A percentile compares a stretch with the other conserved stretches of the same genome.
These are phyloP conservation scores for Perccottus glenii DNA, from an alignment of 2,113 vertebrate species.

Conservation along the genomic window DNA sequence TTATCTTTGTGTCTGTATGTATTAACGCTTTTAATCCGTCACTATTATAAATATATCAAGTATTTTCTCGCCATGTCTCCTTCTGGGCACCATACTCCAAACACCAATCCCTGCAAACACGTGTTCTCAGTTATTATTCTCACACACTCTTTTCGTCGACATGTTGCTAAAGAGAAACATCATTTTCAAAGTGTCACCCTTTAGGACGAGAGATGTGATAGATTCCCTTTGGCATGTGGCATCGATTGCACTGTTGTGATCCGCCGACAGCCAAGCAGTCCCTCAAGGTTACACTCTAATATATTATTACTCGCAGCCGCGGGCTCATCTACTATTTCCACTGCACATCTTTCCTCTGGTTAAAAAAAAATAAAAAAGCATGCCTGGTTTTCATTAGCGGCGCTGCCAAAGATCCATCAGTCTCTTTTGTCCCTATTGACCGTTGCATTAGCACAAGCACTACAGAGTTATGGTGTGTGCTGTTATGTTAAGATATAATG, in stretches of 20 bases:
- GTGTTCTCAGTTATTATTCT: constrained; percentile 67
- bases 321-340: constrained; percentile 71
- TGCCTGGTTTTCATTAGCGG: constrained; percentile 72
- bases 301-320: constrained; percentile 59
- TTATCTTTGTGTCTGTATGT: constrained; percentile 16
- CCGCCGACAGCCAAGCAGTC: constrained; percentile 54
- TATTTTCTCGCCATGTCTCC: constrained; percentile 29
- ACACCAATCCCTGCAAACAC: constrained; percentile 56
- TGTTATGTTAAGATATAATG: too few relatives aligned
- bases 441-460: constrained; percentile 24
- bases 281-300: constrained; percentile 63
- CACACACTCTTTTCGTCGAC: constrained; percentile 34
- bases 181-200: constrained; percentile 43
- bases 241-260: constrained; percentile 66
- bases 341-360: constrained; percentile 56
- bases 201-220: constrained; percentile 58
- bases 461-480: constrained; percentile 14
- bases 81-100: constrained; percentile 52
- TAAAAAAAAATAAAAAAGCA: not conserved
- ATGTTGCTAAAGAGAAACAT: constrained; percentile 52
- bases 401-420: constrained; percentile 50
- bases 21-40: constrained; percentile 32
- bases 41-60: constrained; percentile 42
- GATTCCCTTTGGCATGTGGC: constrained; percentile 64
- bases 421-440: constrained; percentile 34